Conservation (phyloP, 1,140 invertebrate species). For the Probaryconus sp. region DNA sequence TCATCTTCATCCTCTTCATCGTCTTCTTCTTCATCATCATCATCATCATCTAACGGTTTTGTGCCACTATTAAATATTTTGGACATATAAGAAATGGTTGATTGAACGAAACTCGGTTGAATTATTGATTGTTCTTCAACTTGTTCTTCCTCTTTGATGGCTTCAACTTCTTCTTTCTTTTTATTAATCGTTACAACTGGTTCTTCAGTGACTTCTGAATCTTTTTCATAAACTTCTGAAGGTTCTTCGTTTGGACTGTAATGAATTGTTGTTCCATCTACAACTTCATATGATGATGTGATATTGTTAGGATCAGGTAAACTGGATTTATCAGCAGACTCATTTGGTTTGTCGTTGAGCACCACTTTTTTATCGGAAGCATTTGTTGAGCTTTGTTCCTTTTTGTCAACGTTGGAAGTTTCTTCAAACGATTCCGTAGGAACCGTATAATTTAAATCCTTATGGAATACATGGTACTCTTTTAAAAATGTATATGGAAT, state of each 20-base stretch:
- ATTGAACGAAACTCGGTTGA: constrained; percentile 54
- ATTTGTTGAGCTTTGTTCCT: background rate
- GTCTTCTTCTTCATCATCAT: constrained; percentile 22
- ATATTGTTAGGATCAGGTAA: constrained; percentile 63
- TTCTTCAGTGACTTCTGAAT: constrained; percentile 34
- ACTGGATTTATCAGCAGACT: too few species aligned
- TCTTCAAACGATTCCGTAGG: constrained; percentile 66
- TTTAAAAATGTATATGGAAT: constrained; percentile 80
- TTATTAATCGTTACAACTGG: too few species aligned
- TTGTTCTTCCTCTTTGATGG: too few species aligned
- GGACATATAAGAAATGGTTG: constrained; percentile 36
- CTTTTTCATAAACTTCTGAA: background rate
- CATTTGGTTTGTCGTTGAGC: too few species aligned
- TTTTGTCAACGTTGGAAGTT: background rate
- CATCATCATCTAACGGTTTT: constrained; percentile 25
- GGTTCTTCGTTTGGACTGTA: constrained; percentile 53
- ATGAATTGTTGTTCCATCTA: constrained; percentile 77
- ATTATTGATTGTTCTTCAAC: too few species aligned
- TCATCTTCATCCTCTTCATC: constrained; percentile 13
- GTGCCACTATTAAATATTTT: constrained; percentile 30
- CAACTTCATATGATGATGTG: constrained; percentile 71
- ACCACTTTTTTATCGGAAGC: constrained; percentile 5
- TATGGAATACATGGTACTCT: constrained; percentile 77
- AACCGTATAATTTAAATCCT: constrained; percentile 73
- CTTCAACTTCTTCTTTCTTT: too few species aligned